Evolutionary conservation across 1,140 invertebrate species (phyloP).

Genomic region (Dinoponera quadriceps): DNA sequence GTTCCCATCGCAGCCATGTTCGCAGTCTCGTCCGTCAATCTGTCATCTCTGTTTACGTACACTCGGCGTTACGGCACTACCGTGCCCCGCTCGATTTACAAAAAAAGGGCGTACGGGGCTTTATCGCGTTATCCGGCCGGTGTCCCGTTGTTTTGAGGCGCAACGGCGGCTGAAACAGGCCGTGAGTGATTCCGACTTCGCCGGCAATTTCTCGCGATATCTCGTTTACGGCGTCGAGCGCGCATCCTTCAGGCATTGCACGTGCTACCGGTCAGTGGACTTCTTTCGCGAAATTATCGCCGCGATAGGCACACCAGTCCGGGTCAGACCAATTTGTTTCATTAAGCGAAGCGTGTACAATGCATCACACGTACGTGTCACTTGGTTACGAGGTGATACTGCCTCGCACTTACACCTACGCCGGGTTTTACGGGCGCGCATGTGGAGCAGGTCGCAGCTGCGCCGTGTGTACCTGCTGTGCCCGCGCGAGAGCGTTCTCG

Average conservation of each 20-base stretch:
- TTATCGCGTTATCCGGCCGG: too few species aligned
- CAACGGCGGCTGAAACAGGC: too few species aligned
- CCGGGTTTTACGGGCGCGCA: slow-evolving; percentile 57
- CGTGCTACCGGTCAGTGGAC: slow-evolving; percentile 42
- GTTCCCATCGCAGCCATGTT: too few species aligned
- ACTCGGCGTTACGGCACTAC: too few species aligned
- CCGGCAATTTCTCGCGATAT: too few species aligned
- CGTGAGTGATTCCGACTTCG: too few species aligned
- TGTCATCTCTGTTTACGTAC: too few species aligned
- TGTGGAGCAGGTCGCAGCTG: slow-evolving; percentile 67
- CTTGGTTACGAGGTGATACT: slow-evolving; percentile 60
- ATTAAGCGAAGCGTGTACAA: slow-evolving; percentile 64
- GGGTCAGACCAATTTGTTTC: slow-evolving; percentile 72
- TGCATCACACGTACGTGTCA: slow-evolving; percentile 51
- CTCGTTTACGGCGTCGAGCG: slow-evolving; percentile 2
- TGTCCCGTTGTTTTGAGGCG: too few species aligned
- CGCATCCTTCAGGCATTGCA: slow-evolving; percentile 27
- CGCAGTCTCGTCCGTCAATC: too few species aligned
- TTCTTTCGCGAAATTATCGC: slow-evolving; percentile 52
- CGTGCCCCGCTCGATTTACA: too few species aligned
- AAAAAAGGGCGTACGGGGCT: too few species aligned
- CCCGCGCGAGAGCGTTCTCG: slow-evolving; percentile 11
- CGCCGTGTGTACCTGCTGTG: slow-evolving; percentile 62
- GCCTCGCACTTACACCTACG: slow-evolving; percentile 62
- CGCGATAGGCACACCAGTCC: slow-evolving; percentile 58